phyloP scores from a whole-genome alignment of 2,797 vertebrate species.

The Tinamus major region DNA sequence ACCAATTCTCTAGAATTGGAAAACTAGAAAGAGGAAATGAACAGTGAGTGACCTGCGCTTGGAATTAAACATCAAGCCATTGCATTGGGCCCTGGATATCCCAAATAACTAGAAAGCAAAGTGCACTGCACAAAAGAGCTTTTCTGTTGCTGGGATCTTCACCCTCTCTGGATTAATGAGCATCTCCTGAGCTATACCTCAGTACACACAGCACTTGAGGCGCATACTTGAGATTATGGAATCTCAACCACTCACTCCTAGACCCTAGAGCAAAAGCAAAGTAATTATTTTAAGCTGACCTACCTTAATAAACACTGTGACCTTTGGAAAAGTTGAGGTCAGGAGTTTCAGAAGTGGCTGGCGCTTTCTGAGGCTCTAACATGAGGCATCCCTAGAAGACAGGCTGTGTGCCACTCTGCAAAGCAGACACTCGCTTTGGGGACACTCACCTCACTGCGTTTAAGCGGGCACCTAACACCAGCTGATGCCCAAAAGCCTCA shows the following conservation, averaged over 20 bases:
- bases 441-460: not conserved
- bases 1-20: not conserved
- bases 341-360: constrained; percentile 10
- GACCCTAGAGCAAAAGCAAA: constrained; percentile 72
- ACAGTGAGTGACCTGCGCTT: accelerated
- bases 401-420: not conserved
- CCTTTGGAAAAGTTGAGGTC: constrained; percentile 72
- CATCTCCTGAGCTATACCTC: not conserved
- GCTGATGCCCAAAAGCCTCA: not conserved
- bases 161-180: not conserved
- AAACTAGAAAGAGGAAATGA: not conserved
- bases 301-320: constrained; percentile 62
- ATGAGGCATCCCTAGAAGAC: not conserved
- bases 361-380: not conserved
- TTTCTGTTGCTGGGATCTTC: not conserved
- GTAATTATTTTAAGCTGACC: constrained; percentile 67
- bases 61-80: not conserved
- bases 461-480: not conserved
- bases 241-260: constrained; percentile 69
- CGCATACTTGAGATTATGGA: constrained; percentile 71
- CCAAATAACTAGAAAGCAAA: not conserved
- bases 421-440: not conserved
- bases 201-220: constrained; percentile 35
- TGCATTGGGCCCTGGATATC: not conserved
- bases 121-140: accelerated